Evolutionary conservation across 2,888 invertebrate species (phyloP).

Genomic region (Noctuana brunneofusca): DNA sequence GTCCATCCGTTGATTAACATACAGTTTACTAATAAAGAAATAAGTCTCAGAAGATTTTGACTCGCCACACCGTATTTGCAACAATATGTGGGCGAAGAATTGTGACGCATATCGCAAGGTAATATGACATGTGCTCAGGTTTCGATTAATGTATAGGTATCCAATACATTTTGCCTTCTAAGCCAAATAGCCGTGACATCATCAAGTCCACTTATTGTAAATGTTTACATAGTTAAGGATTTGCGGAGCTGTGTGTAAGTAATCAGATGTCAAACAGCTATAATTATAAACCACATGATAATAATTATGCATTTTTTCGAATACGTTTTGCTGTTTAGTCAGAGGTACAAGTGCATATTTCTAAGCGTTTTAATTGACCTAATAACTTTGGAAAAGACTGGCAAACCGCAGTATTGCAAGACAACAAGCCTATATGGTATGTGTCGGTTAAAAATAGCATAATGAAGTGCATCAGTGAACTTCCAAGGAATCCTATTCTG

Average conservation of each 20-base stretch:
- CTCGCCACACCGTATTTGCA: slow-evolving; percentile 52
- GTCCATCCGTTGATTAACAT: slow-evolving; percentile 50
- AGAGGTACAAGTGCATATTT: too few relatives aligned
- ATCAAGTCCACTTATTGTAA: slow-evolving; percentile 56
- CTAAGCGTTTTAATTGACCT: too few relatives aligned
- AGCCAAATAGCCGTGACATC: slow-evolving; percentile 68
- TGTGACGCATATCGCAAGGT: slow-evolving; percentile 55
- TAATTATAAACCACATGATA: background rate
- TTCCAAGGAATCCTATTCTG: too few relatives aligned
- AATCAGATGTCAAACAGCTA: background rate
- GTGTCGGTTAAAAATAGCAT: too few relatives aligned
- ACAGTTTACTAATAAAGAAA: slow-evolving; percentile 47
- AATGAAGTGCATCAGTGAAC: too few relatives aligned
- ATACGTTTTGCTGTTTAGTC: background rate
- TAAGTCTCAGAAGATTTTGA: slow-evolving; percentile 46
- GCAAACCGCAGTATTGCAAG: too few relatives aligned
- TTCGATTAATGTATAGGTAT: slow-evolving; percentile 43
- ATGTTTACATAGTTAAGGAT: slow-evolving; percentile 53
- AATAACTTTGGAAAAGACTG: too few relatives aligned
- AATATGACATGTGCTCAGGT: slow-evolving; percentile 26
- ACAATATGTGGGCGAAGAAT: slow-evolving; percentile 57
- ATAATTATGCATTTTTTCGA: background rate
- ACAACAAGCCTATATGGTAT: too few relatives aligned
- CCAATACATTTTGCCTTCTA: slow-evolving; percentile 59
- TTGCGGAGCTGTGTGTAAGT: background rate